These are phyloP conservation scores for Morpho deidamia DNA, from an alignment of 2,888 invertebrate species.

Conservation along the genomic window DNA sequence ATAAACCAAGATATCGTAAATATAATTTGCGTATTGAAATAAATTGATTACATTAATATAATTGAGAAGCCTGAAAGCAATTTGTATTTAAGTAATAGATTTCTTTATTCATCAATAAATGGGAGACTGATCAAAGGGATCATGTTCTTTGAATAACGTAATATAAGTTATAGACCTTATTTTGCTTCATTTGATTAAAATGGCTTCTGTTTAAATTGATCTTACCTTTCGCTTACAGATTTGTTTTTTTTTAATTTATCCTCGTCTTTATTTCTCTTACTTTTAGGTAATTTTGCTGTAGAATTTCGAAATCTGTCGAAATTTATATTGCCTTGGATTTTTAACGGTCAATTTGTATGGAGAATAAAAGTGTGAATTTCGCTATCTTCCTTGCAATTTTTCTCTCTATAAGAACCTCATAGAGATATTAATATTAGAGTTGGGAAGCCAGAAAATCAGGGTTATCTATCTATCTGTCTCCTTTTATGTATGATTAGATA, in stretches of 20 bases:
- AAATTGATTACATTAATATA: conserved; percentile 5
- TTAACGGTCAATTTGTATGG: too few relatives aligned
- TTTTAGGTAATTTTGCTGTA: too few relatives aligned
- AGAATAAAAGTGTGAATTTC: too few relatives aligned
- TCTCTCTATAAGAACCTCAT: too few relatives aligned
- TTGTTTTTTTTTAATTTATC: not conserved
- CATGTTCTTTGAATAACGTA: conserved; percentile 9
- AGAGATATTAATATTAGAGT: too few relatives aligned
- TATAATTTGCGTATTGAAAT: not conserved
- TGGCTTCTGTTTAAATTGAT: conserved; percentile 2
- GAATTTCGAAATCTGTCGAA: too few relatives aligned
- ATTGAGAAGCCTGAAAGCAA: not conserved
- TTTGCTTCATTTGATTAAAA: conserved; percentile 14
- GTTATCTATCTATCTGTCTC: too few relatives aligned
- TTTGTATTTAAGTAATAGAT: conserved; percentile 17
- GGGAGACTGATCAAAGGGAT: conserved; percentile 11
- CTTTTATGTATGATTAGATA: too few relatives aligned
- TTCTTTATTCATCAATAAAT: conserved; percentile 16
- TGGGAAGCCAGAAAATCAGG: too few relatives aligned
- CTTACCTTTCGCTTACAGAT: not conserved
- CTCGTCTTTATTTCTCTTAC: not conserved
- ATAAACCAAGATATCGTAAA: not conserved
- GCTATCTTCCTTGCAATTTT: too few relatives aligned
- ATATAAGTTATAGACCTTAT: conserved; percentile 14
- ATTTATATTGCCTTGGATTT: too few relatives aligned